phyloP scores from a whole-genome alignment of 2,888 invertebrate species.

The Heliconius erato region DNA sequence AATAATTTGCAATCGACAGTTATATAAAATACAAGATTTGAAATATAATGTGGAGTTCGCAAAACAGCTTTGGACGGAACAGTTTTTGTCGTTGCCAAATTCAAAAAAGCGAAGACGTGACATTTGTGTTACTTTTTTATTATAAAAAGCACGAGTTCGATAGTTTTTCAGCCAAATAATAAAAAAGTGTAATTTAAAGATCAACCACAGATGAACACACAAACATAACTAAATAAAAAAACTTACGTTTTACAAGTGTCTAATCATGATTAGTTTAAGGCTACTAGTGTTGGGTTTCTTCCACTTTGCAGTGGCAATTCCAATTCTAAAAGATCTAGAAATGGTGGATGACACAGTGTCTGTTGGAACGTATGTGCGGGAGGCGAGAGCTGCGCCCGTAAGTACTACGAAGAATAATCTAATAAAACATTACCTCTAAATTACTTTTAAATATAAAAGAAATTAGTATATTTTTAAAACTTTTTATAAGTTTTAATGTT shows the following conservation, averaged over 20 bases:
- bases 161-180: neutral
- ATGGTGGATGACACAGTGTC: slow-evolving; percentile 82
- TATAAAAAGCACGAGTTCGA: slow-evolving; percentile 3
- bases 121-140: slow-evolving; percentile 36
- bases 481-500: neutral
- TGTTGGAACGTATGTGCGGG: slow-evolving; percentile 86
- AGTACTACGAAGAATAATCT: slow-evolving; percentile 53
- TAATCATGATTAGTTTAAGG: slow-evolving; percentile 64
- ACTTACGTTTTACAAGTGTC: slow-evolving; percentile 41
- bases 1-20: slow-evolving; percentile 74
- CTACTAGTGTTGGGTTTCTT: slow-evolving; percentile 65
- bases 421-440: neutral
- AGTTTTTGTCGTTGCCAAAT: slow-evolving; percentile 57
- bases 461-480: neutral
- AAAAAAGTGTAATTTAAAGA: neutral
- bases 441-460: neutral
- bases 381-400: slow-evolving; percentile 84
- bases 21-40: slow-evolving; percentile 79
- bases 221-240: neutral
- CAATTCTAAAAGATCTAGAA: slow-evolving; percentile 72
- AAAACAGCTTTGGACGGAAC: slow-evolving; percentile 59
- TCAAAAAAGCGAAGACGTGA: slow-evolving; percentile 33
- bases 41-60: slow-evolving; percentile 67
- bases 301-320: slow-evolving; percentile 64
- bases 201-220: neutral